Conservation (phyloP, 64 coral and sea anemone species). For the Exaiptasia diaphana region DNA sequence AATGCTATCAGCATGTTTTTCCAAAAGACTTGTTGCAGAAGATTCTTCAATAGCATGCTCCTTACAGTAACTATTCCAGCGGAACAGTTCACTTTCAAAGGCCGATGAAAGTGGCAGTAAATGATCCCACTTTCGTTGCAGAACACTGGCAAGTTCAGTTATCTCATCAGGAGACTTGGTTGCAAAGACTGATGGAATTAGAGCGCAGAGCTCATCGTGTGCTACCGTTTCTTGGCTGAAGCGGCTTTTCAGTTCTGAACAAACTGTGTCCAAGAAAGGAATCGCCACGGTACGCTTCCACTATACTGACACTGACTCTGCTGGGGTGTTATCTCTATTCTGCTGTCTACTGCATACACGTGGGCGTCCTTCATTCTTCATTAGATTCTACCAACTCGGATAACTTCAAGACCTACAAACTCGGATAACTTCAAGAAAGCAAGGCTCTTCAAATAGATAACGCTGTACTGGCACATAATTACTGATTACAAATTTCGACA, state of each 20-base stretch:
- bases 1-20: constrained; percentile 29
- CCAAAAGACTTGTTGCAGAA: constrained; percentile 11
- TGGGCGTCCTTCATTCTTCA: constrained; percentile 31
- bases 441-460: too few relatives aligned
- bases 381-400: constrained; percentile 73
- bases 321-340: constrained; percentile 73
- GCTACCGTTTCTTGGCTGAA: too few relatives aligned
- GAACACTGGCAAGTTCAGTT: constrained; percentile 30
- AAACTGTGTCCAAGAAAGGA: constrained; percentile 66
- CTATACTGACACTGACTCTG: constrained; percentile 60
- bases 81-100: constrained; percentile 24
- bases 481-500: too few relatives aligned
- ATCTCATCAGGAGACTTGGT: constrained; percentile 2
- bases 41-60: not conserved
- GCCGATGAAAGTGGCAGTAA: constrained; percentile 17
- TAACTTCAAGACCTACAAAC: too few relatives aligned
- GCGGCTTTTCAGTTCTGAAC: too few relatives aligned
- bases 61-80: not conserved
- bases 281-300: constrained; percentile 66
- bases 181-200: not conserved
- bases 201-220: too few relatives aligned
- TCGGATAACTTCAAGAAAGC: too few relatives aligned
- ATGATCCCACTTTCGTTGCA: constrained; percentile 35
- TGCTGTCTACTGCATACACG: constrained; percentile 58
- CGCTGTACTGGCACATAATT: too few relatives aligned